Conservation (phyloP, 92 coral and sea anemone species). For the Epizoanthus stellaris region DNA sequence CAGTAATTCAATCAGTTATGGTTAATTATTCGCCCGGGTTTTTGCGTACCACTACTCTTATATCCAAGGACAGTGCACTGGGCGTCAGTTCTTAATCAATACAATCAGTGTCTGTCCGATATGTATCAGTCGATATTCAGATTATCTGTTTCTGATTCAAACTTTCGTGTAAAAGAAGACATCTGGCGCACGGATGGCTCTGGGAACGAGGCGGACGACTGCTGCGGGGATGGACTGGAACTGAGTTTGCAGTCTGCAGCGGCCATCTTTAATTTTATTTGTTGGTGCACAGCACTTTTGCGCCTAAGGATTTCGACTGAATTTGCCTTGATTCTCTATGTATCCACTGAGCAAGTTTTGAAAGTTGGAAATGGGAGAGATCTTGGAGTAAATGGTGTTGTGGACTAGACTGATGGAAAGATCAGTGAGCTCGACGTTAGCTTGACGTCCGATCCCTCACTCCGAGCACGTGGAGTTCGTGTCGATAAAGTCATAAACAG, state of each 20-base stretch:
- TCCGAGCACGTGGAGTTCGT: constrained; percentile 17
- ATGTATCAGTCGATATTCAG: too few relatives aligned
- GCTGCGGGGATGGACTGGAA: constrained; percentile 2
- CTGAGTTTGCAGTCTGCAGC: constrained; percentile 11
- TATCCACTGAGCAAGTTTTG: neutral
- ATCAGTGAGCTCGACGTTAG: neutral
- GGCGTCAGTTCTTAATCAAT: too few relatives aligned
- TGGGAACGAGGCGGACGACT: too few relatives aligned
- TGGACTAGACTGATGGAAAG: neutral
- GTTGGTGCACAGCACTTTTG: neutral
- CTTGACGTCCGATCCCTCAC: constrained; percentile 4
- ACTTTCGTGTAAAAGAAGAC: too few relatives aligned
- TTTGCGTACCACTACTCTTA: too few relatives aligned
- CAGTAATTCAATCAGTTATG: too few relatives aligned
- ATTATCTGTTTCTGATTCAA: too few relatives aligned
- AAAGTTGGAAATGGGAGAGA: neutral
- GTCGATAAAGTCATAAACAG: too few relatives aligned
- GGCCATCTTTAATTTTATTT: constrained; percentile 43
- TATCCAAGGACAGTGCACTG: too few relatives aligned
- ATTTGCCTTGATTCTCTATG: neutral
- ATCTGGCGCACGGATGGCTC: too few relatives aligned
- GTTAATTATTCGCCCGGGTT: too few relatives aligned
- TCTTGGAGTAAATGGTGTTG: neutral
- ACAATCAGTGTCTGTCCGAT: too few relatives aligned
- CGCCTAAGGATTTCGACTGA: neutral